phyloP scores from a whole-genome alignment of 2,113 vertebrate species.

The Seriola rivoliana region DNA sequence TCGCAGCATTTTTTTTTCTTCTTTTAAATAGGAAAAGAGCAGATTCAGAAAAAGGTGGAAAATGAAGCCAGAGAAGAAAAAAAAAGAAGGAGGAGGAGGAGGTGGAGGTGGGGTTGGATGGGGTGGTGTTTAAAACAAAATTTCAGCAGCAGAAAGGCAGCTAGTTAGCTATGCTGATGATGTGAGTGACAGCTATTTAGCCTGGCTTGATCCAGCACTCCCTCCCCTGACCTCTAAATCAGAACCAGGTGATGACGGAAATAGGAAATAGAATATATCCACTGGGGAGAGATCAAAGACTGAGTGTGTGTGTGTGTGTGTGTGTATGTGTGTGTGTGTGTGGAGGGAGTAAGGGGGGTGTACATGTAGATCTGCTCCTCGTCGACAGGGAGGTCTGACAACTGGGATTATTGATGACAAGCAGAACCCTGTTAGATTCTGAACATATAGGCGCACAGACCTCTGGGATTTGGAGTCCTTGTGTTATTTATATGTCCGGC shows the following conservation, averaged over 20 bases:
- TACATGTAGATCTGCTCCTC: constrained; percentile 68
- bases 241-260: constrained; percentile 78
- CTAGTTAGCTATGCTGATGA: constrained; percentile 29
- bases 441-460: constrained; percentile 56
- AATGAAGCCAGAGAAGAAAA: neutral
- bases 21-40: neutral
- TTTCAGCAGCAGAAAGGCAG: constrained; percentile 32
- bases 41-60: neutral
- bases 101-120: too few species aligned
- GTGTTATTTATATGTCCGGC: constrained; percentile 53
- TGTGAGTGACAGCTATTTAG: constrained; percentile 71
- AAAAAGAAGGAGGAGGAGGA: neutral
- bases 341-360: constrained; percentile 1
- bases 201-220: constrained; percentile 58
- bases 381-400: constrained; percentile 77
- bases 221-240: constrained; percentile 73
- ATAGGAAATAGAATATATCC: constrained; percentile 77
- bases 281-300: constrained; percentile 70
- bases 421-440: constrained; percentile 65
- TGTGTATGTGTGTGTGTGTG: constrained; percentile 20
- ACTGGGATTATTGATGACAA: constrained; percentile 78
- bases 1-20: constrained; percentile 18
- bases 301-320: constrained; percentile 37
- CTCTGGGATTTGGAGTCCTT: constrained; percentile 70
- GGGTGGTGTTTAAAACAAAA: constrained; percentile 23